Evolutionary conservation across 2,797 vertebrate genomes (phyloP).

Genomic region (Lepilemur septentrionalis): DNA sequence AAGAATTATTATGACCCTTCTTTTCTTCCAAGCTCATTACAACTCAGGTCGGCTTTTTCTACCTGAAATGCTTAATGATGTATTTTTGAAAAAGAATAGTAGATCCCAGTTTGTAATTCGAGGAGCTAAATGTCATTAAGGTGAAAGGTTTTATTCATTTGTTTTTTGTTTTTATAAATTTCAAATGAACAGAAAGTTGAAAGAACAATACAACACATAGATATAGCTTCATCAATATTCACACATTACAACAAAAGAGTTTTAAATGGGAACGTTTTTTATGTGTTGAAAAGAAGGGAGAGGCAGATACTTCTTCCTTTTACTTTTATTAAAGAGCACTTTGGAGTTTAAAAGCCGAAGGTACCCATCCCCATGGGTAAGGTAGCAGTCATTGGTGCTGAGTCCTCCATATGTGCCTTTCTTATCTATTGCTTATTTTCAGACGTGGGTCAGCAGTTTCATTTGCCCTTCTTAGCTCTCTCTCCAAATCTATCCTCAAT

Average conservation of each 20-base stretch:
- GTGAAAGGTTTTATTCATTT: background rate
- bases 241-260: background rate
- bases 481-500: background rate
- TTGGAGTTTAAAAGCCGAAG: background rate
- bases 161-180: slow-evolving; percentile 17
- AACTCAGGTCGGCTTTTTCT: background rate
- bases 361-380: background rate
- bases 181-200: background rate
- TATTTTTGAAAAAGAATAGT: background rate
- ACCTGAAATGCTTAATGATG: background rate
- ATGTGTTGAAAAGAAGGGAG: background rate
- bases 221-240: background rate
- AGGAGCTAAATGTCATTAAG: background rate
- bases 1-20: background rate
- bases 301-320: background rate
- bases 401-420: background rate
- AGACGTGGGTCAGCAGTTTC: background rate
- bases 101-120: background rate
- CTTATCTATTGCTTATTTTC: background rate
- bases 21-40: background rate
- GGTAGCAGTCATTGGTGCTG: background rate
- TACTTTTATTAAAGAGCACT: background rate
- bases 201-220: background rate
- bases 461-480: background rate
- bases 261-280: background rate